Evolutionary conservation across 2,113 vertebrate species (phyloP).

Genomic region (Albula glossodonta): DNA sequence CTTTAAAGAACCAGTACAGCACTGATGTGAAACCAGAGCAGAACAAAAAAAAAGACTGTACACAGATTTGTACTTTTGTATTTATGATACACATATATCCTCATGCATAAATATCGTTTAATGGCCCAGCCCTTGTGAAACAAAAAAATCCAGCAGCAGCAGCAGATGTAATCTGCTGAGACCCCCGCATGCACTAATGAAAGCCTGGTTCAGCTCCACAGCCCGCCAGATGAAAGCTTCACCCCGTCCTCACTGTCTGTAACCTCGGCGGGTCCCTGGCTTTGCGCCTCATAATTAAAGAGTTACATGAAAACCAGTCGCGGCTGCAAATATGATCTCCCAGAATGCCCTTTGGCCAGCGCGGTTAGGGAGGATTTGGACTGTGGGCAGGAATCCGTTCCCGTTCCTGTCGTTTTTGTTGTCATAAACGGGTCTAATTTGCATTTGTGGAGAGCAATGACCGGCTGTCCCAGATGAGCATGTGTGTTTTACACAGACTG

Average conservation of each 20-base stretch:
- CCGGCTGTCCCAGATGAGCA: not conserved
- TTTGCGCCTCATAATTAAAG: conserved; percentile 13
- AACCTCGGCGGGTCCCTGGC: not conserved
- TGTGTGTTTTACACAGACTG: not conserved
- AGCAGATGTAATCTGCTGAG: not conserved
- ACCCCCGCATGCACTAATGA: conserved; percentile 1
- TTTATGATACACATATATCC: too few relatives aligned
- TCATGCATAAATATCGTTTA: too few relatives aligned
- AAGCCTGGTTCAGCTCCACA: not conserved
- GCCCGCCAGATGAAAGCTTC: not conserved
- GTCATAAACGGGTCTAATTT: not conserved
- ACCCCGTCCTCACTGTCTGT: not conserved
- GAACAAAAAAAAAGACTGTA: too few relatives aligned
- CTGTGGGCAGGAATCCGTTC: not conserved
- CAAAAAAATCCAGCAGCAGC: not conserved
- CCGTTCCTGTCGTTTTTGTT: not conserved
- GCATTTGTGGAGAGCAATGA: not conserved
- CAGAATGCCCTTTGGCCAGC: conserved; percentile 5
- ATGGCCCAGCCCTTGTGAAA: not conserved
- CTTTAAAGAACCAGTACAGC: not conserved
- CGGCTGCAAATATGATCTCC: conserved; percentile 6
- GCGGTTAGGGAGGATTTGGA: conserved; percentile 16
- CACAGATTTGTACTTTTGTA: too few relatives aligned
- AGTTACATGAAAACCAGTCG: conserved; percentile 16
- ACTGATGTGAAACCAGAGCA: not conserved